A percentile compares a stretch with the other conserved stretches of the same genome.
These are phyloP conservation scores for Lagopus muta DNA, from an alignment of 2,113 vertebrate species.

Conservation along the genomic window DNA sequence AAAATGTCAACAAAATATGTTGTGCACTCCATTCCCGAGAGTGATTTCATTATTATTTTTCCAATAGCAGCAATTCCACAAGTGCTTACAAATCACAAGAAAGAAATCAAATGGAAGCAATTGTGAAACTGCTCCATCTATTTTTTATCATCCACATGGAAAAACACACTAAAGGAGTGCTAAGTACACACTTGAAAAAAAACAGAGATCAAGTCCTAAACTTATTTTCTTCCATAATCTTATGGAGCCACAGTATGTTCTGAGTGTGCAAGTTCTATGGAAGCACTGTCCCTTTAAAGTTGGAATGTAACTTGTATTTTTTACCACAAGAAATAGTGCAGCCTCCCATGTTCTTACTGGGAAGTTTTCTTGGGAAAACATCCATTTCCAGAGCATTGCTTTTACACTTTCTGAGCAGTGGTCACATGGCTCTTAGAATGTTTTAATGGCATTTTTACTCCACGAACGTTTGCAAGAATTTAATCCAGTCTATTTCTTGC, in stretches of 20 bases:
- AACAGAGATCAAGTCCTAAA: neutral
- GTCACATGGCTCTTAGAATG: conserved; percentile 4
- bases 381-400: conserved; percentile 13
- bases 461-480: conserved; percentile 41
- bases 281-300: conserved; percentile 53
- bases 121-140: conserved; percentile 29
- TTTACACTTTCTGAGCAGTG: conserved; percentile 58
- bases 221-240: neutral
- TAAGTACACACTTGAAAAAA: neutral
- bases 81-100: neutral
- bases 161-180: conserved; percentile 15
- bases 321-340: conserved; percentile 29
- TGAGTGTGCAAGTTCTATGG: neutral
- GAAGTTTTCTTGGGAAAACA: conserved; percentile 63
- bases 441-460: conserved; percentile 38
- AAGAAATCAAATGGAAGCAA: neutral
- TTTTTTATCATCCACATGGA: conserved; percentile 25
- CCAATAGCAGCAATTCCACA: conserved; percentile 15
- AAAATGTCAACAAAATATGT: conserved; percentile 1
- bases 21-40: neutral
- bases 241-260: neutral
- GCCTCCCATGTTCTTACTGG: conserved; percentile 65
- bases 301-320: neutral
- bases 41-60: conserved; percentile 6
- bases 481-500: conserved; percentile 39